These are phyloP conservation scores for Pachycephala philippinensis DNA, from an alignment of 2,113 vertebrate species.

Conservation along the genomic window DNA sequence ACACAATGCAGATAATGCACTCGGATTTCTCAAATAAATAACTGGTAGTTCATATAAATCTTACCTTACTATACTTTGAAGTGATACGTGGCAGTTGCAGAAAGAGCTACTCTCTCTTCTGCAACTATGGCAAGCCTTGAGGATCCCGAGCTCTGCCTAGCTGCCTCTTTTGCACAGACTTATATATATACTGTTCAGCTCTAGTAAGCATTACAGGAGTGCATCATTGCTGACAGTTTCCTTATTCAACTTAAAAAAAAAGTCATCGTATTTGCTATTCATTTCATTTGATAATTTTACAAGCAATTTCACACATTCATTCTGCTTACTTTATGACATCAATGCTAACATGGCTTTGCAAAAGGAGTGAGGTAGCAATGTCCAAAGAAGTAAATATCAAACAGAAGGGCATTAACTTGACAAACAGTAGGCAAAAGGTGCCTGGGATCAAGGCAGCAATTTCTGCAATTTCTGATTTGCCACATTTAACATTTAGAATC, in stretches of 20 bases:
- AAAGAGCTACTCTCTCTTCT: slow-evolving; percentile 6
- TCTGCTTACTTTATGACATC: slow-evolving; percentile 71
- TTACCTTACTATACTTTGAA: slow-evolving; percentile 67
- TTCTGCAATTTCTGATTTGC: background rate
- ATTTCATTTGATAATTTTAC: slow-evolving; percentile 69
- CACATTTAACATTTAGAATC: background rate
- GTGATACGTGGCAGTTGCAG: slow-evolving; percentile 6
- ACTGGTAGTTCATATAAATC: background rate
- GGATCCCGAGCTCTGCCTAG: slow-evolving; percentile 63
- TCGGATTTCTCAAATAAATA: background rate
- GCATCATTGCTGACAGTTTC: slow-evolving; percentile 71
- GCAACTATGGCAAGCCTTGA: slow-evolving; percentile 52
- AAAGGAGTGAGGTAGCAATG: slow-evolving; percentile 53
- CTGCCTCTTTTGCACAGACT: slow-evolving; percentile 48
- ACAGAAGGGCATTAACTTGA: slow-evolving; percentile 38
- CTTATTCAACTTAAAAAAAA: slow-evolving; percentile 50
- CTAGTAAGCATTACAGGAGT: slow-evolving; percentile 67
- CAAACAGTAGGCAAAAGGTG: slow-evolving; percentile 19
- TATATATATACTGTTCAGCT: slow-evolving; percentile 75
- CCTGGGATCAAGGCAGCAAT: background rate
- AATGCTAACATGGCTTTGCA: slow-evolving; percentile 49
- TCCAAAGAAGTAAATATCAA: slow-evolving; percentile 63
- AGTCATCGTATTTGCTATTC: slow-evolving; percentile 58
- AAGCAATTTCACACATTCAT: slow-evolving; percentile 71
- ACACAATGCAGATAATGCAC: background rate